Base-by-base conservation (phyloP, 2,888 invertebrate species). In the Pristionchus japonicus region DNA sequence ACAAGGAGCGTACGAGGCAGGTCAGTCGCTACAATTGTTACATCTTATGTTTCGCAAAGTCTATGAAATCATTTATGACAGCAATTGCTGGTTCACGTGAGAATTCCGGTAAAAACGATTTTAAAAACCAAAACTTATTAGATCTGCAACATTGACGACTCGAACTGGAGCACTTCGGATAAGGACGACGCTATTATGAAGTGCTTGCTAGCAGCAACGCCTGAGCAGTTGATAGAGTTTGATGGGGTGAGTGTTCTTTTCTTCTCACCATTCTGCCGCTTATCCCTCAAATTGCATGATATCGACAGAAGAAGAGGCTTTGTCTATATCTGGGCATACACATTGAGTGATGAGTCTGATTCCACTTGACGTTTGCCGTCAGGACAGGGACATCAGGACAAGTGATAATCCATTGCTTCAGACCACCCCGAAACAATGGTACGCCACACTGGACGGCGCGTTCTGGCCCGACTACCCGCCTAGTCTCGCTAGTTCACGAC, bases 381-480 rank as follows among this genome's bases (percentile, higher is more conserved):
- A n/a, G n/a, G n/a, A n/a, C n/a, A n/a, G n/a, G n/a, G n/a, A n/a
- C n/a, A n/a, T n/a, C n/a, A n/a, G n/a, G n/a, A n/a, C 17, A 52
- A 52, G 13, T 1, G 13, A 13, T 74, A 3, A 13, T 15, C n/a
- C n/a, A n/a, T n/a, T 27, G 0, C 49, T 82, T 0, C 82, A 82
- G 82, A 27, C 17, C 47, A 61, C 57, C 3, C 15, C 37, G 37
- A 20, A 27, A 31, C 20, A 6, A 23, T 84, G 84, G 84, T 61
- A 61, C 23, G n/a, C 61, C 1, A 40, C 57, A 2, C 61, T 84
- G 11, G 84, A 84, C 61, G 84, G 84, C 1, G 84, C 84, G 20
- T 84, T 84, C 31, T 40, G n/a, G 37, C 84, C 84, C 57, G 84
- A 84, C 40, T 61, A 61, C 47, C 84, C 84, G 34, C 17, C 34